Base-by-base conservation (phyloP, 1,140 invertebrate species). In the Varroa destructor region DNA sequence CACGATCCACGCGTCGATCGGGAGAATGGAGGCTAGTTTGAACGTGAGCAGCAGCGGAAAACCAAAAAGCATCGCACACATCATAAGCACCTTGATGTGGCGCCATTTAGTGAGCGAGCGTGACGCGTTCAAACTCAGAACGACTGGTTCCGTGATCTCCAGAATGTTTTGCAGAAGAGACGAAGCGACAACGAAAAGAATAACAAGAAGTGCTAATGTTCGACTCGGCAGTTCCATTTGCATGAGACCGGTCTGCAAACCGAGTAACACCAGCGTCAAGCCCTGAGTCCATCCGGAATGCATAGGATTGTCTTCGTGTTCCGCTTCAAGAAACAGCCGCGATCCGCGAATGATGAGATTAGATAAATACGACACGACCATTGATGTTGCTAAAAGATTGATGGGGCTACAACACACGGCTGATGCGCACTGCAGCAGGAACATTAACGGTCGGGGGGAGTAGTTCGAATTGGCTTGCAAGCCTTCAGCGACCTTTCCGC, bases 141-240 rank as follows among this genome's bases (percentile, higher is more conserved):
- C 76, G 43, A 83, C 78, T 5, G 84, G 83, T 75, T 85, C 84
- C 2, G 82, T 79, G 43, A 85, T 80, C 77, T 85, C 84, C 74
- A 83, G 83, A 77, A 85, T 81, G 14, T 82, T 84, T 75, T 85
- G 83, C 36, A 85, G 79, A 12, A 85, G 77, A 3, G 84, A 84
- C 1, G 83, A 83, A 6, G 81, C 73, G 56, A 83, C 83, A 71
- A 84, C 83, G 71, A 85, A 84, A 6, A 84, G 75, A 6, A 85
- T 79, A 25, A 85, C 81, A 55, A 81, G 82, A 76, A 85, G 80
- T 0, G 83, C 79, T 61, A 83, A 83, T 71, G 82, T 80, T 46
- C 84, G 78, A 42, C 82, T 79, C n/a, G 83, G 77, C 73, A 83
- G 81, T 71, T 80, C 78, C 73, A 85, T 79, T 61, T 82, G 80